A percentile compares a stretch with the other conserved stretches of the same genome.
These are phyloP conservation scores for Dynastes tityus DNA, from an alignment of 2,888 invertebrate species.

Conservation along the genomic window DNA sequence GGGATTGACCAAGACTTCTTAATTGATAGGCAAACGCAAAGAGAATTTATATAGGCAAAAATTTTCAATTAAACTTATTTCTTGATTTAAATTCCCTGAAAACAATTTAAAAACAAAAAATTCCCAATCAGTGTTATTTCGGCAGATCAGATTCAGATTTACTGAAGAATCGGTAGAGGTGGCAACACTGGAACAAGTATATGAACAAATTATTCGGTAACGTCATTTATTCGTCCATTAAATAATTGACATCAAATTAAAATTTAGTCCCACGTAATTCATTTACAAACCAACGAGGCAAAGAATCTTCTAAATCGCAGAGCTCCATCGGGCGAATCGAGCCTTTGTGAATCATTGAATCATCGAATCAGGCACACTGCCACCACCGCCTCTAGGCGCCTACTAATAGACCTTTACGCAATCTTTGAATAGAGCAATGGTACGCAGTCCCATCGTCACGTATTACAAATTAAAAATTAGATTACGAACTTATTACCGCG, in stretches of 20 bases:
- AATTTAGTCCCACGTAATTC: constrained; percentile 31
- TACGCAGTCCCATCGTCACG: constrained; percentile 20
- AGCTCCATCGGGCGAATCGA: constrained; percentile 11
- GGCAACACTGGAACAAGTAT: neutral
- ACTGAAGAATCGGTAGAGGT: too few relatives aligned
- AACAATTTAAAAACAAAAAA: too few relatives aligned
- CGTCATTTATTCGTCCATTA: constrained; percentile 11
- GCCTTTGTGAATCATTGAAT: constrained; percentile 33
- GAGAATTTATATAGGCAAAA: too few relatives aligned
- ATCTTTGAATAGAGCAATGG: constrained; percentile 2
- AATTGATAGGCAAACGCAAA: too few relatives aligned
- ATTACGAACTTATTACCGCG: constrained; percentile 63
- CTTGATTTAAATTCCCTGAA: too few relatives aligned
- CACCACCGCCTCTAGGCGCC: constrained; percentile 12
- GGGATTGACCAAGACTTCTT: too few relatives aligned
- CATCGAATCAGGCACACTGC: constrained; percentile 24
- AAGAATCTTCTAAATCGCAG: constrained; percentile 3
- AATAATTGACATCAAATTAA: constrained; percentile 41
- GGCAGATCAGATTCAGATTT: too few relatives aligned
- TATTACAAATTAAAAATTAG: constrained; percentile 58
- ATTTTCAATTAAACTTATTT: too few relatives aligned
- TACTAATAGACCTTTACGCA: constrained; percentile 37
- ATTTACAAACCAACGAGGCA: constrained; percentile 24
- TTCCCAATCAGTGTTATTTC: too few relatives aligned
- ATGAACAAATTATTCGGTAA: constrained; percentile 24